Percentiles rank a stretch among this genome's conserved stretches.
These are phyloP conservation scores for Helogale parvula DNA, from an alignment of 2,113 vertebrate genomes.

Conservation along the genomic window DNA sequence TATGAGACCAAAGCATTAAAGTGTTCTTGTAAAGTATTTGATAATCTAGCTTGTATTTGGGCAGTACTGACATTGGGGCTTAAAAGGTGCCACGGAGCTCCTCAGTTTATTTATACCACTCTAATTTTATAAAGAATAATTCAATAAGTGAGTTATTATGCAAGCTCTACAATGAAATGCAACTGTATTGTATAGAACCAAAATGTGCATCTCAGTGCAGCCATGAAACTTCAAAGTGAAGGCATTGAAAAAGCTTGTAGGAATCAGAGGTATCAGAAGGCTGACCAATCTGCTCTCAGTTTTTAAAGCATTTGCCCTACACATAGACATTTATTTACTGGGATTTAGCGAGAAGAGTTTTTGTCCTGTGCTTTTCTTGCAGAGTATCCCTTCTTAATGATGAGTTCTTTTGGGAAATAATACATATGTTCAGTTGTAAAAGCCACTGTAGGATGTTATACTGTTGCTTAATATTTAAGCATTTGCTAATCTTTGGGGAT, in stretches of 20 bases:
- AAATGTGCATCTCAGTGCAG: not conserved
- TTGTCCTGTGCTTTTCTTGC: not conserved
- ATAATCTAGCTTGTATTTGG: not conserved
- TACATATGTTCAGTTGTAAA: not conserved
- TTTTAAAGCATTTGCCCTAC: slow-evolving; percentile 20
- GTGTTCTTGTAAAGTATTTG: slow-evolving; percentile 55
- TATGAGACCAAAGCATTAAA: slow-evolving; percentile 38
- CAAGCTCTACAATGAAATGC: not conserved
- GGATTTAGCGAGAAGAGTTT: not conserved
- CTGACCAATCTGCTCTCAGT: accelerated
- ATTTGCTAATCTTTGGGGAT: not conserved
- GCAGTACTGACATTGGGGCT: not conserved
- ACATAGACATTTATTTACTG: not conserved
- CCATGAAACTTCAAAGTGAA: not conserved
- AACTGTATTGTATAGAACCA: not conserved
- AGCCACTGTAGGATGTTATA: not conserved
- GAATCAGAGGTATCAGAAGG: not conserved
- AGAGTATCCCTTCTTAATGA: not conserved
- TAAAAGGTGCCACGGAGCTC: not conserved
- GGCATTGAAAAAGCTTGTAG: not conserved
- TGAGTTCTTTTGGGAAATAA: not conserved
- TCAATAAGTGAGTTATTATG: slow-evolving; percentile 26
- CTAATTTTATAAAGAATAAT: slow-evolving; percentile 10
- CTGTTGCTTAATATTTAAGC: not conserved
- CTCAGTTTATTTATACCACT: not conserved